phyloP scores from a whole-genome alignment of 1,140 invertebrate genomes.

The Coenobita brevimanus region DNA sequence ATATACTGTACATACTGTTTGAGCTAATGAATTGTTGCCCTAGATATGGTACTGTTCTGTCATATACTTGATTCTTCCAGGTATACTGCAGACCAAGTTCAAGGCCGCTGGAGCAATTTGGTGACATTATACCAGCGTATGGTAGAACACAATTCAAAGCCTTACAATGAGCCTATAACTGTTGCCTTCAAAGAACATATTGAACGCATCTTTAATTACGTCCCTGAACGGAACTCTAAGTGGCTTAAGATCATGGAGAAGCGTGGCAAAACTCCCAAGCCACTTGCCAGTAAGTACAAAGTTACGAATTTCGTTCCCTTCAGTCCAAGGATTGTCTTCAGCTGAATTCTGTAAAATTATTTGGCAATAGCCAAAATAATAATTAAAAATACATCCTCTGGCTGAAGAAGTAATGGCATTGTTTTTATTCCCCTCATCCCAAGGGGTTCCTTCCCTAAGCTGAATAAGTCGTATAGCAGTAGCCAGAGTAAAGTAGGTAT shows the following conservation, averaged over 20 bases:
- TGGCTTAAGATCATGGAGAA: conserved; percentile 58
- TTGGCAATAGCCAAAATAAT: no score
- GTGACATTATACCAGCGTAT: conserved; percentile 54
- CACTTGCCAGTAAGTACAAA: conserved; percentile 15
- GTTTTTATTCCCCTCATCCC: no score
- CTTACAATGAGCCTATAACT: conserved; percentile 35
- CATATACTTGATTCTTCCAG: no score
- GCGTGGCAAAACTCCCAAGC: conserved; percentile 40
- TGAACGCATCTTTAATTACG: conserved; percentile 49
- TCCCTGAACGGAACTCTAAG: conserved; percentile 53
- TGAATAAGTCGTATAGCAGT: no score
- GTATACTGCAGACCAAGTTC: conserved; percentile 50
- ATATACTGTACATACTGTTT: no score
- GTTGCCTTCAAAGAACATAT: conserved; percentile 48
- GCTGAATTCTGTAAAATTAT: not conserved
- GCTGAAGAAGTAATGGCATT: no score
- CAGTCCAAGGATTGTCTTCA: not conserved
- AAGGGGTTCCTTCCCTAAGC: no score
- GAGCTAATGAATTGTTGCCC: no score
- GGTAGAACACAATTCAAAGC: conserved; percentile 46
- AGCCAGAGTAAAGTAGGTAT: no score
- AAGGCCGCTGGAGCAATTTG: conserved; percentile 49
- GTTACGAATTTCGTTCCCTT: not conserved
- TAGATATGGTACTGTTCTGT: no score
- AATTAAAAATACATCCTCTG: not conserved